Evolutionary conservation across 2,113 vertebrate genomes (phyloP).

Genomic region (Genyomyrus donnyi): DNA sequence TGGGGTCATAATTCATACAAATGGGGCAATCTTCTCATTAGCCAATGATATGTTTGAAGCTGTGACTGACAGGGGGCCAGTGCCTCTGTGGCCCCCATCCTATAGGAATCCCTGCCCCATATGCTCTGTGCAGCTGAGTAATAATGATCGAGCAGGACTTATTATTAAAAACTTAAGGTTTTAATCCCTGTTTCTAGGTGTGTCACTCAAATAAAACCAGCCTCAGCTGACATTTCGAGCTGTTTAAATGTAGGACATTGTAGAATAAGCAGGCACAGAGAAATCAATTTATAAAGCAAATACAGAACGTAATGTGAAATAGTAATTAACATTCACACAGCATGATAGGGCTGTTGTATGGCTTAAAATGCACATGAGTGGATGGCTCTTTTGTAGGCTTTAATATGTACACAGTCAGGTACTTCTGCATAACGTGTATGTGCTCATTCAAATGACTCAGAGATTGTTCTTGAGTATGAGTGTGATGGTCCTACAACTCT

Average conservation of each 20-base stretch:
- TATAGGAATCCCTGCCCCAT: neutral
- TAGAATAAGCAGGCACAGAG: neutral
- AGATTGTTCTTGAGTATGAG: neutral
- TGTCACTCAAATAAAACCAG: neutral
- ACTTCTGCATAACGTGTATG: neutral
- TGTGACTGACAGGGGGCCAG: neutral
- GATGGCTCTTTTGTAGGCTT: neutral
- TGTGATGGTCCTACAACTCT: neutral
- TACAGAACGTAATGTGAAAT: neutral
- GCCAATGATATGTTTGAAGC: neutral
- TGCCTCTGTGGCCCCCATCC: neutral
- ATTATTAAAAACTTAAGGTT: neutral
- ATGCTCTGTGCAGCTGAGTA: neutral
- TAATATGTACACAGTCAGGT: neutral
- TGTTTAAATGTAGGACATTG: neutral
- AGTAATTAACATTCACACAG: constrained; percentile 1
- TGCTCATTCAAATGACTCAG: neutral
- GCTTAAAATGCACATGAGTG: neutral
- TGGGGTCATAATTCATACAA: neutral
- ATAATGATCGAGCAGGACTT: neutral
- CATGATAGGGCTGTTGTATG: neutral
- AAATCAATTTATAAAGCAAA: neutral
- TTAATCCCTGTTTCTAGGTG: neutral
- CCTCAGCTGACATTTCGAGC: neutral
- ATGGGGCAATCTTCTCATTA: neutral